Base-by-base conservation (phyloP, 2,888 invertebrate species). In the Caenorhabditis imperialis region DNA sequence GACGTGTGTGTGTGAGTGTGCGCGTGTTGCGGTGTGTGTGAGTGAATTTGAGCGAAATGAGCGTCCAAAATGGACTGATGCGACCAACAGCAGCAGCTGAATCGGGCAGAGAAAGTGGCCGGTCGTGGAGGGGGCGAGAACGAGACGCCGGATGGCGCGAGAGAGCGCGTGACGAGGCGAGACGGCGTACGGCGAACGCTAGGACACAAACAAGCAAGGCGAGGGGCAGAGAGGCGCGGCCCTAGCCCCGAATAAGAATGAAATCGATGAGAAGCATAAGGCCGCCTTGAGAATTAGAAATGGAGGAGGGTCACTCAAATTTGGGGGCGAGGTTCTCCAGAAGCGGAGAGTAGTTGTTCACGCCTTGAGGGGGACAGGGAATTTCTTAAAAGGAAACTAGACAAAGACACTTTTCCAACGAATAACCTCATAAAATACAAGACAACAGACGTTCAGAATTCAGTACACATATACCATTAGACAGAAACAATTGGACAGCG, bases 21-120 rank as follows among this genome's bases (percentile, higher is more conserved):
- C 30, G 30, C 30, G 30, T 10, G 30, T 30, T 30, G 30, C 30
- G 7, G 30, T 7, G n/a, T n/a, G n/a, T n/a, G 53, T 48, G 62
- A 71, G 60, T 18, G 57, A 67, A 47, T 54, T 22, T 38, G 57
- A 71, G 53, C 53, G 58, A 51, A 61, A 61, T 61, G 51, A 51
- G 61, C 50, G 60, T 55, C 42, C 42, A 55, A 55, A 55, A 55
- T 44, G 40, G 42, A 55, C 55, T 44, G 53, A 37, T 27, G 50
- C 50, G 50, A 37, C 50, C 35, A 50, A n/a, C 35, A 50, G 50
- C 50, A 50, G 50, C 50, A 50, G 50, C 50, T 50, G 50, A 50
- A 50, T 50, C 50, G 35, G 50, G 45, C 23, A 45, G 57, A 44
- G 18, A 25, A 54, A 40, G 42, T 40, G 22, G 45, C 45, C 23